Conservation (phyloP, 2,113 vertebrate genomes). For the Oryzias javanicus region DNA sequence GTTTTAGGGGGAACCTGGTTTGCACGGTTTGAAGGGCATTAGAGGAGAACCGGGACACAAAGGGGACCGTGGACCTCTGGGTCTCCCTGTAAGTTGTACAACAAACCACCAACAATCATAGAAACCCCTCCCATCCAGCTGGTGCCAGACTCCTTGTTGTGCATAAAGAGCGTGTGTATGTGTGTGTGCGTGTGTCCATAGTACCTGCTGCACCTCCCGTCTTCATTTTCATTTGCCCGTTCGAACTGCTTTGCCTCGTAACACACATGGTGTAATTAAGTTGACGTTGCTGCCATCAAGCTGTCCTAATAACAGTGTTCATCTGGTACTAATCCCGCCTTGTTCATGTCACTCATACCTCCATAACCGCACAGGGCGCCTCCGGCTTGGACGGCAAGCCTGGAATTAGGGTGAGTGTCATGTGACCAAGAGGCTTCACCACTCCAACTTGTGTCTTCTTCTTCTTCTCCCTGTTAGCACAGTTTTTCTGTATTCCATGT, state of each 20-base stretch:
- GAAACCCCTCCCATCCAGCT: conserved; percentile 8
- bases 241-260: conserved; percentile 53
- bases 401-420: conserved; percentile 97
- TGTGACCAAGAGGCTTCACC: conserved; percentile 74
- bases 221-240: conserved; percentile 52
- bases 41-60: conserved; percentile 96
- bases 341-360: conserved; percentile 94
- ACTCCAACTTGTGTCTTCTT: conserved; percentile 40
- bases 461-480: conserved; percentile 18
- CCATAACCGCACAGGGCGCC: conserved; percentile 95
- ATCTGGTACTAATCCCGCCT: conserved; percentile 91
- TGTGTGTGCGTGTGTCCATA: conserved; percentile 14
- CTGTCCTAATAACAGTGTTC: conserved; percentile 74
- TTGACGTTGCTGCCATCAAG: conserved; percentile 65
- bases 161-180: conserved; percentile 1
- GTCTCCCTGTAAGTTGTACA: conserved; percentile 96
- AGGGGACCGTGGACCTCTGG: conserved; percentile 97
- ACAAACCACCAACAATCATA: conserved; percentile 50
- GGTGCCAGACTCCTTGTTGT: conserved; percentile 7
- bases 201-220: conserved; percentile 39
- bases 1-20: conserved; percentile 92
- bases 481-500: conserved; percentile 10
- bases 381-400: conserved; percentile 99
- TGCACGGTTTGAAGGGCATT: conserved; percentile 94
- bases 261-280: conserved; percentile 56